Evolutionary conservation across 2,888 invertebrate species (phyloP).

Genomic region (Salticus scenicus): DNA sequence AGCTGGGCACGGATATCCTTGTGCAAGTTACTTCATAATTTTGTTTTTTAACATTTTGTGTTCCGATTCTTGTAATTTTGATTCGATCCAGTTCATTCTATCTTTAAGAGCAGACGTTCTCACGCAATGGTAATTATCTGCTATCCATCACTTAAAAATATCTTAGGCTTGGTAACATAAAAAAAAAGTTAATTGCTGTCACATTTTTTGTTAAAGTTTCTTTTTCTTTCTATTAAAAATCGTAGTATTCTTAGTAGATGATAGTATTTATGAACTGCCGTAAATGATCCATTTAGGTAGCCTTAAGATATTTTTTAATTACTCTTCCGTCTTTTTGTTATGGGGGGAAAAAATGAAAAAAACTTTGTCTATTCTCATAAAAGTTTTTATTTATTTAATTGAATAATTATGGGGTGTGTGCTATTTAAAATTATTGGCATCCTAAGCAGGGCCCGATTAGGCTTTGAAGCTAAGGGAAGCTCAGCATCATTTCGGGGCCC

Average conservation of each 20-base stretch:
- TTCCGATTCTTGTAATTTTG: conserved; percentile 3
- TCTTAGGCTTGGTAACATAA: background rate
- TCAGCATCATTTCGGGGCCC: too few relatives aligned
- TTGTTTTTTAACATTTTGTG: conserved; percentile 38
- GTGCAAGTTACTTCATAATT: background rate
- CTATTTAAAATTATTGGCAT: too few relatives aligned
- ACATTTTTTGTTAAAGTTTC: conserved; percentile 1
- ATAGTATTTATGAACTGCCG: background rate
- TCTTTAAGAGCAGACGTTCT: conserved; percentile 2
- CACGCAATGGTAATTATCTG: conserved; percentile 22
- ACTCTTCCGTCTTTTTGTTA: too few relatives aligned
- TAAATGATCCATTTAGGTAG: background rate
- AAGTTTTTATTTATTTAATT: too few relatives aligned
- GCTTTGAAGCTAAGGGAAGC: too few relatives aligned
- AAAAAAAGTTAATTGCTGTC: background rate
- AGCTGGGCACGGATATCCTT: background rate
- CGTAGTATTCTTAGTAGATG: background rate
- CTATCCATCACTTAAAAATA: conserved; percentile 24
- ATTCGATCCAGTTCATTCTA: background rate
- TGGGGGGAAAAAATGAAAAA: too few relatives aligned
- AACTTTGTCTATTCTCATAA: too few relatives aligned
- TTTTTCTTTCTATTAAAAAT: background rate
- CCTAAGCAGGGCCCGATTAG: too few relatives aligned
- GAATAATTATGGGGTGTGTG: too few relatives aligned
- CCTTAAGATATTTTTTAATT: background rate